Conservation (phyloP, 2,113 vertebrate genomes). For the Abramis brama region DNA sequence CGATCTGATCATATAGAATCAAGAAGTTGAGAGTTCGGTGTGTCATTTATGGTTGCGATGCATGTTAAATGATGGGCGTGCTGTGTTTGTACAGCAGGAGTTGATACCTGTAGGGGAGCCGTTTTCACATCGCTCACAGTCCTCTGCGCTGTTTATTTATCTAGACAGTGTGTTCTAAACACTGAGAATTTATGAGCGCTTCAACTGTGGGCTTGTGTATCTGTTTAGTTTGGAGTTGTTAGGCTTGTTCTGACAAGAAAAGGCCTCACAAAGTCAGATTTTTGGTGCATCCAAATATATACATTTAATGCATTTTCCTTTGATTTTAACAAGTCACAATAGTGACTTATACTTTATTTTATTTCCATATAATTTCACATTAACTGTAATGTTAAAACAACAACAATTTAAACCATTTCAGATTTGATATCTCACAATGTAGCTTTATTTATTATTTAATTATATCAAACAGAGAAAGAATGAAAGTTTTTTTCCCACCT, state of each 20-base stretch:
- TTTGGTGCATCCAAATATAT: background rate
- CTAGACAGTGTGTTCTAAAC: slow-evolving; percentile 19
- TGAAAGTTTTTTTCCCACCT: background rate
- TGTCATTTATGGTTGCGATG: background rate
- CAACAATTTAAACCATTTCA: no score
- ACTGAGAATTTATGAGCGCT: slow-evolving; percentile 4
- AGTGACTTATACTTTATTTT: background rate
- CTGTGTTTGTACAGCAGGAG: slow-evolving; percentile 30
- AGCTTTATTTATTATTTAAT: background rate
- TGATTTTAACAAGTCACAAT: no score
- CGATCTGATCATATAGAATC: background rate
- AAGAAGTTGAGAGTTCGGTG: background rate
- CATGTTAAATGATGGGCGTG: background rate
- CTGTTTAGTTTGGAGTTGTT: slow-evolving; percentile 13
- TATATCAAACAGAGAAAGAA: background rate
- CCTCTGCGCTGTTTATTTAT: slow-evolving; percentile 26
- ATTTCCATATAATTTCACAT: background rate
- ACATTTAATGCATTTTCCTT: background rate
- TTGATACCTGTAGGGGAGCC: slow-evolving; percentile 1
- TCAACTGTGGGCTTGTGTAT: background rate
- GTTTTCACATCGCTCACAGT: slow-evolving; percentile 1
- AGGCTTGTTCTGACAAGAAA: slow-evolving; percentile 4
- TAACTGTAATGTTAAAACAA: no score
- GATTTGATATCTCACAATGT: background rate
- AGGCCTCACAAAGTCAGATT: background rate